Evolutionary conservation across 2,113 vertebrate species (phyloP).

Genomic region (Hystrix brachyura): DNA sequence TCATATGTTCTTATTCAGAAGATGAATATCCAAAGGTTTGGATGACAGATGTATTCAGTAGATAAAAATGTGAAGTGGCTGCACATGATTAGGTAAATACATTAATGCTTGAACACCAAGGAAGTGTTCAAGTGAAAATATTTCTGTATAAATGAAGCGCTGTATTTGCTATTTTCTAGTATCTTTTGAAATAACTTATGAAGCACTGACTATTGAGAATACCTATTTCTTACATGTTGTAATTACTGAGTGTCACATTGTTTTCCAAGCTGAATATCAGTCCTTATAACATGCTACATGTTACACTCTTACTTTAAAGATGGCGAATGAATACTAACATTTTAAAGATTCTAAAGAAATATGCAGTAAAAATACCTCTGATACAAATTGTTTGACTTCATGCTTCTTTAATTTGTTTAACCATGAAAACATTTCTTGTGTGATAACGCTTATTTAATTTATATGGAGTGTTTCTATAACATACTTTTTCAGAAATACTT

Average conservation of each 20-base stretch:
- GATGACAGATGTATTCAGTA: slow-evolving; percentile 47
- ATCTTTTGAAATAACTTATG: slow-evolving; percentile 73
- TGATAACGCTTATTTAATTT: not conserved
- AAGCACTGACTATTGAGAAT: slow-evolving; percentile 69
- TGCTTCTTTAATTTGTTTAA: not conserved
- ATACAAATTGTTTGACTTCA: not conserved
- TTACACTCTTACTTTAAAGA: not conserved
- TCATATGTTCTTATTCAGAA: slow-evolving; percentile 50
- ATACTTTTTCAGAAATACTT: slow-evolving; percentile 12
- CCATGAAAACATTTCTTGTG: not conserved
- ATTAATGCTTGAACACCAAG: slow-evolving; percentile 20
- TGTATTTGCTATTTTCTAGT: slow-evolving; percentile 69
- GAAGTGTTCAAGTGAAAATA: slow-evolving; percentile 16
- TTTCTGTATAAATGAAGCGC: slow-evolving; percentile 60
- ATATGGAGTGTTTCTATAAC: not conserved
- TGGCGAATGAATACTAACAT: not conserved
- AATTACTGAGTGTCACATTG: not conserved
- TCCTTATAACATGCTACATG: not conserved
- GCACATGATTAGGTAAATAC: slow-evolving; percentile 65
- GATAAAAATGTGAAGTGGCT: slow-evolving; percentile 45
- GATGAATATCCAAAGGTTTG: slow-evolving; percentile 67
- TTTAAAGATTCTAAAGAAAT: not conserved
- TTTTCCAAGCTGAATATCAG: not conserved
- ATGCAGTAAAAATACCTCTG: not conserved
- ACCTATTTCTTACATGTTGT: not conserved